Percentiles rank a stretch among this genome's conserved stretches.
These are phyloP conservation scores for Ferrisia virgata DNA, from an alignment of 2,888 invertebrate genomes.

Conservation along the genomic window DNA sequence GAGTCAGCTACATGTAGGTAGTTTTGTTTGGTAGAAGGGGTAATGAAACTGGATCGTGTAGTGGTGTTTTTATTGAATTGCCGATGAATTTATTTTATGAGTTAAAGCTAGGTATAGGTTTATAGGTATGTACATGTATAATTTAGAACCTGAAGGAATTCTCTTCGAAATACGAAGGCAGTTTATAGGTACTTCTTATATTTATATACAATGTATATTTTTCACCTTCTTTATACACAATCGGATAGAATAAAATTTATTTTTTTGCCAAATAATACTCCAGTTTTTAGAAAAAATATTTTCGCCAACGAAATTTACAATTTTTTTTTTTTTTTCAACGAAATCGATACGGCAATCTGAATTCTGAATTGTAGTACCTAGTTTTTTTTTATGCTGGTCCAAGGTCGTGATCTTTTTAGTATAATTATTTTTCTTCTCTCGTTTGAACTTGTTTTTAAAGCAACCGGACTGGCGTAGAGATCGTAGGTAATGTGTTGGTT, in stretches of 20 bases:
- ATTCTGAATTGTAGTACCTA: not conserved
- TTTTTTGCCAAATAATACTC: too few species aligned
- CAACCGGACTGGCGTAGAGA: not conserved
- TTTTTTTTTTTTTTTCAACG: not conserved
- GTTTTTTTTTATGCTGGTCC: not conserved
- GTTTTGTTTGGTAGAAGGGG: not conserved
- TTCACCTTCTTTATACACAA: too few species aligned
- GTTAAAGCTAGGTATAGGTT: too few species aligned
- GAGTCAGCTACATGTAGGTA: too few species aligned
- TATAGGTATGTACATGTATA: too few species aligned
- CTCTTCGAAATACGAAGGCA: too few species aligned
- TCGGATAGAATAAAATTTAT: too few species aligned
- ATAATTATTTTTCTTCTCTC: not conserved
- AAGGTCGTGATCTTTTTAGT: conserved; percentile 6
- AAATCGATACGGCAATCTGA: not conserved
- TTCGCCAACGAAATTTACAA: not conserved
- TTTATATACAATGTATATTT: too few species aligned
- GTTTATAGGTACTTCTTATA: too few species aligned
- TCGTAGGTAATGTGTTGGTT: not conserved
- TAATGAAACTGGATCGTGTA: not conserved
- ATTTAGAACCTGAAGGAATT: not conserved
- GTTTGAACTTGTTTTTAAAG: conserved; percentile 18
- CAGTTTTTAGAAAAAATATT: too few species aligned
- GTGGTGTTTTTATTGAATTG: not conserved
- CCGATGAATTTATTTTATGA: not conserved